Percentiles rank a stretch among this genome's conserved stretches.
phyloP scores from a whole-genome alignment of 1,140 invertebrate genomes.

The Penaeus vannamei region DNA sequence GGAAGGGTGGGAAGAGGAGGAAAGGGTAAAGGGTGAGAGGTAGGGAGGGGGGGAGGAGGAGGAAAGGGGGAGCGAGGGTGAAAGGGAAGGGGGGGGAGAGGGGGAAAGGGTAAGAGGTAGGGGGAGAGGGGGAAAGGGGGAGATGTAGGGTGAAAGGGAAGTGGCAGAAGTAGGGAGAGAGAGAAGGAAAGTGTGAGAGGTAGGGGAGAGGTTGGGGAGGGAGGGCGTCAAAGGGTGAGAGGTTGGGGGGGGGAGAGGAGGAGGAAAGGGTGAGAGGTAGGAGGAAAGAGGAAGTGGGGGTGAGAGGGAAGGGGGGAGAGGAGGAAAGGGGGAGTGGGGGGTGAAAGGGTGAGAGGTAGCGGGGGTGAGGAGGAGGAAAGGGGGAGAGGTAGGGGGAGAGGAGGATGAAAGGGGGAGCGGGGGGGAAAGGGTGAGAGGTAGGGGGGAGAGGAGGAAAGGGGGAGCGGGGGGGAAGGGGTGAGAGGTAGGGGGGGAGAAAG shows the following conservation, averaged over 20 bases:
- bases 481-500: constrained; percentile 2
- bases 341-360: too few species aligned
- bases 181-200: not conserved
- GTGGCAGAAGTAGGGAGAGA: not conserved
- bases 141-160: too few species aligned
- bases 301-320: too few species aligned
- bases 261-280: not conserved
- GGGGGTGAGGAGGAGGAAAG: too few species aligned
- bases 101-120: not conserved
- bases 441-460: too few species aligned
- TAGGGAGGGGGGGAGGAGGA: not conserved
- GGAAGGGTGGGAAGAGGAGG: too few species aligned
- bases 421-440: not conserved
- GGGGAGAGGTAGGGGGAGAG: too few species aligned
- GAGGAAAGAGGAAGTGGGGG: not conserved
- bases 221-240: not conserved
- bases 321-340: too few species aligned
- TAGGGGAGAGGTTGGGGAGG: too few species aligned
- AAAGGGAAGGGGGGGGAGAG: not conserved
- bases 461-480: not conserved
- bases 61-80: not conserved
- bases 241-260: not conserved
- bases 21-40: too few species aligned
- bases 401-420: not conserved
- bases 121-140: not conserved